A percentile compares a stretch with the other conserved stretches of the same genome.
phyloP scores from a whole-genome alignment of 2,888 invertebrate genomes.

The Campoletis raptor region DNA sequence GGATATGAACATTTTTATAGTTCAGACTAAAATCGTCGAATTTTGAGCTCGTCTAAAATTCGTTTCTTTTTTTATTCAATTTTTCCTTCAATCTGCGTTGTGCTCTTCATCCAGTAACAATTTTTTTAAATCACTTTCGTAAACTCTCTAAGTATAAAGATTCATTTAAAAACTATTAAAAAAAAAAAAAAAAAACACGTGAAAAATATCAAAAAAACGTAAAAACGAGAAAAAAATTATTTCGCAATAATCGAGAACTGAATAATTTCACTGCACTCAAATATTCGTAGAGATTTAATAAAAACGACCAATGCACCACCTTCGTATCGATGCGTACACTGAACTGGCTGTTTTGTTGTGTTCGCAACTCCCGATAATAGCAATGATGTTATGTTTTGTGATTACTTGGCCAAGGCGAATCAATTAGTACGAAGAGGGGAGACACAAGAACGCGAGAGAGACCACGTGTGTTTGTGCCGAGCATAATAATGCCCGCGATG shows the following conservation, averaged over 20 bases:
- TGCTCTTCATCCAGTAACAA: too few relatives aligned
- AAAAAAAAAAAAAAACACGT: neutral
- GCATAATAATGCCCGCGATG: conserved; percentile 82
- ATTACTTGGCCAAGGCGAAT: conserved; percentile 67
- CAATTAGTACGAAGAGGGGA: conserved; percentile 70
- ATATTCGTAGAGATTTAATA: conserved; percentile 16
- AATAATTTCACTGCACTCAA: conserved; percentile 5
- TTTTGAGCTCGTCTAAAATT: neutral
- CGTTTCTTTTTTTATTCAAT: neutral
- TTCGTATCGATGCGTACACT: conserved; percentile 72
- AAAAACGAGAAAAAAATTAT: neutral
- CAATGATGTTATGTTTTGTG: conserved; percentile 72
- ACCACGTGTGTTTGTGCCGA: conserved; percentile 77
- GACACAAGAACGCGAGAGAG: conserved; percentile 52
- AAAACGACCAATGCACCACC: conserved; percentile 64
- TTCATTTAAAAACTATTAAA: neutral
- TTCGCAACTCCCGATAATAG: conserved; percentile 79
- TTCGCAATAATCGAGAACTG: neutral
- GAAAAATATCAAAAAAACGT: too few relatives aligned
- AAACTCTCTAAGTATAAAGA: neutral
- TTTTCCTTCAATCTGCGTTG: too few relatives aligned
- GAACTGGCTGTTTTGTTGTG: conserved; percentile 73
- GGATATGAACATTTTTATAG: conserved; percentile 79
- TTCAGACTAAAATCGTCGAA: neutral
- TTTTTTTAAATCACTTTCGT: neutral